A percentile compares a stretch with the other conserved stretches of the same genome.
phyloP scores from a whole-genome alignment of 1,140 invertebrate species.

The Penaeus vannamei region DNA sequence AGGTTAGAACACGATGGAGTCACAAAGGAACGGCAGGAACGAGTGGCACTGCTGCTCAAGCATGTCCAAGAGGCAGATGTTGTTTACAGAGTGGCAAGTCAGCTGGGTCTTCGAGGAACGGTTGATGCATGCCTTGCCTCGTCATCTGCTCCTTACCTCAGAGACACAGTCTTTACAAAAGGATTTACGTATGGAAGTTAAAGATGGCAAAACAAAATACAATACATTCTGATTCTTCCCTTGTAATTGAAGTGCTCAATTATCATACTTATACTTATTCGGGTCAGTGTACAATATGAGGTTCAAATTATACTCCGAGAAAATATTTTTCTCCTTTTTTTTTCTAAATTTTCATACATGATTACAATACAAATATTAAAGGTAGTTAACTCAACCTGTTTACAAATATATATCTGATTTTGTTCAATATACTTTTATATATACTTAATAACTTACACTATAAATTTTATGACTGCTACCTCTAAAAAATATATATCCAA shows the following conservation, averaged over 20 bases:
- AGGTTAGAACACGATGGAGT: slow-evolving; percentile 55
- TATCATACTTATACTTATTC: too few relatives aligned
- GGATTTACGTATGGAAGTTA: slow-evolving; percentile 34
- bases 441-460: too few relatives aligned
- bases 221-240: too few relatives aligned
- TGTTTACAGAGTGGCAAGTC: slow-evolving; percentile 55
- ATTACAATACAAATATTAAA: background rate
- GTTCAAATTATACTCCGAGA: too few relatives aligned
- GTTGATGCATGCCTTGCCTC: slow-evolving; percentile 48
- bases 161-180: slow-evolving; percentile 49
- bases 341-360: too few relatives aligned
- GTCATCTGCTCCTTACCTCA: slow-evolving; percentile 46
- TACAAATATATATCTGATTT: too few relatives aligned
- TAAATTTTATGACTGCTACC: too few relatives aligned
- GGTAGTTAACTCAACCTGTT: background rate
- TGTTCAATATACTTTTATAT: too few relatives aligned
- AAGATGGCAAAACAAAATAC: background rate
- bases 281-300: too few relatives aligned
- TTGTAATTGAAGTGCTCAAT: background rate
- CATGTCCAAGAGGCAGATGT: slow-evolving; percentile 50
- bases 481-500: too few relatives aligned
- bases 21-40: slow-evolving; percentile 26
- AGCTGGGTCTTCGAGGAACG: slow-evolving; percentile 35
- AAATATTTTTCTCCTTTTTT: too few relatives aligned
- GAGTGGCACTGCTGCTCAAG: slow-evolving; percentile 23